phyloP scores from a whole-genome alignment of 1,140 invertebrate species.

The Myzus persicae region DNA sequence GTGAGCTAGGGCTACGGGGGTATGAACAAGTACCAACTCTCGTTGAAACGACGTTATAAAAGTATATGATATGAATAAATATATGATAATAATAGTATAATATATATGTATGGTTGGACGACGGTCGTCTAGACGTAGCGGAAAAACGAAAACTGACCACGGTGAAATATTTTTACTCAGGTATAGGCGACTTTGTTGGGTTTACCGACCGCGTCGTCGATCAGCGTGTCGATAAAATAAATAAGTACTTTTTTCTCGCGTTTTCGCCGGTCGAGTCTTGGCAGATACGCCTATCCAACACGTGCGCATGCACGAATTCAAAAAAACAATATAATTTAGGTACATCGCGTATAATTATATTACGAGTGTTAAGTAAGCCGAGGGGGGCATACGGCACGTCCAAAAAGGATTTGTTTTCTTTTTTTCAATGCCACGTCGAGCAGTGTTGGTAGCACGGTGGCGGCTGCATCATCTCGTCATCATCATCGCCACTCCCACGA shows the following conservation, averaged over 20 bases:
- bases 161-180: not conserved
- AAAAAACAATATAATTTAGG: not conserved
- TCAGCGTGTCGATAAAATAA: not conserved
- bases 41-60: not conserved
- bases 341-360: not conserved
- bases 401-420: not conserved
- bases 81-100: too few relatives aligned
- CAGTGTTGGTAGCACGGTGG: not conserved
- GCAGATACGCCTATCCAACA: not conserved
- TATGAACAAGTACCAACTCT: not conserved
- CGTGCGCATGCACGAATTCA: not conserved
- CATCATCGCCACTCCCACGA: not conserved
- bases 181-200: too few relatives aligned
- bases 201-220: not conserved
- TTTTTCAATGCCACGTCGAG: not conserved
- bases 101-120: not conserved
- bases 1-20: too few relatives aligned
- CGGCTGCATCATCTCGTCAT: not conserved
- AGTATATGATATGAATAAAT: not conserved
- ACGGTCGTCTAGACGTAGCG: not conserved
- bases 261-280: not conserved
- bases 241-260: not conserved
- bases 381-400: not conserved
- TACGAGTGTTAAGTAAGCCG: not conserved
- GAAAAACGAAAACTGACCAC: not conserved